Conservation (phyloP, 2,888 invertebrate species). For the Cantharis rustica region DNA sequence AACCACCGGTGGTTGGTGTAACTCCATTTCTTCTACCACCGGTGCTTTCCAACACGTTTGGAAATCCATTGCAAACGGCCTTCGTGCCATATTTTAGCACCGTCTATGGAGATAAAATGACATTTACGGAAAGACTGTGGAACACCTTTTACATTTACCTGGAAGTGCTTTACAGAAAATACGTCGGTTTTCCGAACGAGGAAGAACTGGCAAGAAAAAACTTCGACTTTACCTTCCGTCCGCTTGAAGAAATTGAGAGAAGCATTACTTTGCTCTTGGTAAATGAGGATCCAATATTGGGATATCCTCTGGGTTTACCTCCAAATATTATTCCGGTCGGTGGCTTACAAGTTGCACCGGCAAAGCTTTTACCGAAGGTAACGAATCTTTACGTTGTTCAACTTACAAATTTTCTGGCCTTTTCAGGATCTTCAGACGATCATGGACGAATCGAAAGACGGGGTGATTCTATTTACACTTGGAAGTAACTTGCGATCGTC, state of each 20-base stretch:
- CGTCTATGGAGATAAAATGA: slow-evolving; percentile 36
- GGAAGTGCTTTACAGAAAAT: slow-evolving; percentile 19
- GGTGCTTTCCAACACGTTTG: slow-evolving; percentile 22
- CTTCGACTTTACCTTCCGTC: slow-evolving; percentile 39
- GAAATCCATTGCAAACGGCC: slow-evolving; percentile 36
- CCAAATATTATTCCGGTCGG: slow-evolving; percentile 51
- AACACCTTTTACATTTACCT: slow-evolving; percentile 31
- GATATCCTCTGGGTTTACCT: slow-evolving; percentile 43
- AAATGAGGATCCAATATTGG: slow-evolving; percentile 43
- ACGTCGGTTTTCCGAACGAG: slow-evolving; percentile 25
- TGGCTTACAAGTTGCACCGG: slow-evolving; percentile 45
- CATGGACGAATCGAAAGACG: slow-evolving; percentile 42
- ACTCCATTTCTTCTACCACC: slow-evolving; percentile 7
- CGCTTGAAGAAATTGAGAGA: slow-evolving; percentile 37
- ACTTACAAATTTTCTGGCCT: background rate
- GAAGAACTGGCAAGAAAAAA: slow-evolving; percentile 33
- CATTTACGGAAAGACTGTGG: slow-evolving; percentile 35
- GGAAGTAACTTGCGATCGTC: slow-evolving; percentile 45
- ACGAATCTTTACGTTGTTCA: background rate
- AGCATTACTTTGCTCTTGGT: slow-evolving; percentile 42
- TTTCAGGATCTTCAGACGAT: slow-evolving; percentile 22
- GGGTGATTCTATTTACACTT: slow-evolving; percentile 49
- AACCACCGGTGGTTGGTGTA: slow-evolving; percentile 28
- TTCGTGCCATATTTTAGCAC: slow-evolving; percentile 39
- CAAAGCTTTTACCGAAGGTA: slow-evolving; percentile 43